Base-by-base conservation (phyloP, 2,797 vertebrate species). In the Triplophysa bombifrons region DNA sequence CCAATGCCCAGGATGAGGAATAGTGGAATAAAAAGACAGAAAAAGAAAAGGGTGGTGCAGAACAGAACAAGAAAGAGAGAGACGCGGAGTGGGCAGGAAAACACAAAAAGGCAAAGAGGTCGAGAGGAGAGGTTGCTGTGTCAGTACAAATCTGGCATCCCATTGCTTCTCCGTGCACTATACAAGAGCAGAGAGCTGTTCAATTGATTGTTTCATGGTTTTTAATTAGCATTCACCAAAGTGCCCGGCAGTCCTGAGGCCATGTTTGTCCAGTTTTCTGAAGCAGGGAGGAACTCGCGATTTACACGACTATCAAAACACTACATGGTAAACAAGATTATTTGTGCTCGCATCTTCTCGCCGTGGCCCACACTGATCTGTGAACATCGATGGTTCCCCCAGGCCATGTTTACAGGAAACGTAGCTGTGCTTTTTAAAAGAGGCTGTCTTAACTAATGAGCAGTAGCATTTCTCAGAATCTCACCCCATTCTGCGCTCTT, bases 181-280 rank as follows among this genome's bases (percentile, higher is more conserved):
- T 65, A 34, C 48, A 72, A 41, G 20, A 72, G 44, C 73, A 76
- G 20, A 74, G 67, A 69, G 56, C 63, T 17, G 22, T 69, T 75
- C 67, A 68, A 58, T 82, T 72, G 80, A 82, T 81, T 72, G 68
- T 74, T 67, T 82, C 83, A 78, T 74, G 72, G 74, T 71, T 84
- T 73, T 84, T 82, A 83, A 85, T 86, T 83, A 81, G 76, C 77
- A 78, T 76, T 81, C 78, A 80, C 58, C 65, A 53, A 83, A 82
- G 68, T 71, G 67, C 38, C 66, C 38, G 46, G 20, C 71, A 41
- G 60, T 70, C 25, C 73, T 60, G 41, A 70, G 56, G 68, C 70
- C 70, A 82, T 82, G 55, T 78, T 19, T 16, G 13, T 72, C 75
- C 79, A 74, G 67, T 67, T 44, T 73, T 73, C 27, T 10, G 4